Percentiles rank a stretch among this genome's conserved stretches.
Evolutionary conservation across 2,888 invertebrate genomes (phyloP).

Genomic region (Listrodromus nycthemerus): DNA sequence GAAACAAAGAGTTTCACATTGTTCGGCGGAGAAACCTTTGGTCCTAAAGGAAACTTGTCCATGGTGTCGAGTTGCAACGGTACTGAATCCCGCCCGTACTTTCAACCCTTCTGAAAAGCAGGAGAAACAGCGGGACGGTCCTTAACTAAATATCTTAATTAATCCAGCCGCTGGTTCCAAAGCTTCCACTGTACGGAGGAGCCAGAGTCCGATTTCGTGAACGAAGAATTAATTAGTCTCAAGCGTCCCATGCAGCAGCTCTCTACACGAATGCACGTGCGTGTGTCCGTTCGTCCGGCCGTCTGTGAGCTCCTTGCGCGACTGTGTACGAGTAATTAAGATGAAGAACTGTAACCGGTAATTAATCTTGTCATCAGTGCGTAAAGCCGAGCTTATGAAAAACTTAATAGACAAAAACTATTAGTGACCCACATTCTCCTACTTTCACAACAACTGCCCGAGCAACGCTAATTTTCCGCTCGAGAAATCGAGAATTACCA

Average conservation of each 20-base stretch:
- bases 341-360: conserved; percentile 41
- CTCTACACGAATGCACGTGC: neutral
- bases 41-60: conserved; percentile 63
- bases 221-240: conserved; percentile 68
- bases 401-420: neutral
- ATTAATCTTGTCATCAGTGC: conserved; percentile 49
- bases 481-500: conserved; percentile 4
- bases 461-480: neutral
- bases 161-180: conserved; percentile 65
- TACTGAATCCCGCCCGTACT: conserved; percentile 51
- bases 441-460: neutral
- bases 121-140: conserved; percentile 39
- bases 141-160: conserved; percentile 73
- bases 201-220: conserved; percentile 58
- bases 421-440: neutral
- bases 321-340: conserved; percentile 50
- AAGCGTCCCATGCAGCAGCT: conserved; percentile 45
- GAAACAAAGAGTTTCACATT: conserved; percentile 73
- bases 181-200: conserved; percentile 18
- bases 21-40: conserved; percentile 63
- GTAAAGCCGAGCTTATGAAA: neutral
- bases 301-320: conserved; percentile 2
- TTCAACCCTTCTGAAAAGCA: conserved; percentile 23
- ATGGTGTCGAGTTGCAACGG: conserved; percentile 49
- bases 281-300: conserved; percentile 1